phyloP scores from a whole-genome alignment of 2,113 vertebrate genomes.

The Megalops atlanticus region DNA sequence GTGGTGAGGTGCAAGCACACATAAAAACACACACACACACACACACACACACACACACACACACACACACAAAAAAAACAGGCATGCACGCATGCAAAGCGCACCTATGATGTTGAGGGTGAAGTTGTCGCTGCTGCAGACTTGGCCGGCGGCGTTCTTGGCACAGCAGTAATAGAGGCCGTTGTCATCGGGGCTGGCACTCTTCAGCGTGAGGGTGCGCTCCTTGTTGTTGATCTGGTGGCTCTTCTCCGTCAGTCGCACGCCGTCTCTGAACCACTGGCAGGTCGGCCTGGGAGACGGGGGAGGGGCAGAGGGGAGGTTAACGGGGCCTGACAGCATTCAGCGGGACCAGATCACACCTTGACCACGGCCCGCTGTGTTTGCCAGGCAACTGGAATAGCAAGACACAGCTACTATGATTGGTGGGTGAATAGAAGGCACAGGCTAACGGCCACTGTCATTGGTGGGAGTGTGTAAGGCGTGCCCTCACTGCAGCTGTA shows the following conservation, averaged over 20 bases:
- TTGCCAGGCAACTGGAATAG: no score
- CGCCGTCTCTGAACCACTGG: slow-evolving; percentile 88
- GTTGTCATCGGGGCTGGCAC: slow-evolving; percentile 77
- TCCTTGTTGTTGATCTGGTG: slow-evolving; percentile 88
- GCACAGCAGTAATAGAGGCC: slow-evolving; percentile 92
- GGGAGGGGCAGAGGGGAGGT: no score
- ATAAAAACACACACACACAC: slow-evolving; percentile 1
- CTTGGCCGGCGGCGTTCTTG: slow-evolving; percentile 78
- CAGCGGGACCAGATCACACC: not conserved
- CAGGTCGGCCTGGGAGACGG: slow-evolving; percentile 77
- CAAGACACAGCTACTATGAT: no score
- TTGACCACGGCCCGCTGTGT: no score
- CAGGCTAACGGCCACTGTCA: no score
- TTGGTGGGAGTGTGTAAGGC: no score
- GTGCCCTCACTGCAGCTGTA: no score
- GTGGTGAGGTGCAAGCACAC: not conserved
- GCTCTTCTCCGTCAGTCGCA: slow-evolving; percentile 69
- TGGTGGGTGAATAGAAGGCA: no score
- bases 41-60: not conserved
- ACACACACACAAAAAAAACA: no score
- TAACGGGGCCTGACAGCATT: no score
- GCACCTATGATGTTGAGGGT: slow-evolving; percentile 86
- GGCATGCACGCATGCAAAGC: slow-evolving; percentile 27
- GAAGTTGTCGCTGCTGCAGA: slow-evolving; percentile 90
- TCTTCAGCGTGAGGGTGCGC: slow-evolving; percentile 80